phyloP scores from a whole-genome alignment of 2,113 vertebrate species.

The Aplodontia rufa region DNA sequence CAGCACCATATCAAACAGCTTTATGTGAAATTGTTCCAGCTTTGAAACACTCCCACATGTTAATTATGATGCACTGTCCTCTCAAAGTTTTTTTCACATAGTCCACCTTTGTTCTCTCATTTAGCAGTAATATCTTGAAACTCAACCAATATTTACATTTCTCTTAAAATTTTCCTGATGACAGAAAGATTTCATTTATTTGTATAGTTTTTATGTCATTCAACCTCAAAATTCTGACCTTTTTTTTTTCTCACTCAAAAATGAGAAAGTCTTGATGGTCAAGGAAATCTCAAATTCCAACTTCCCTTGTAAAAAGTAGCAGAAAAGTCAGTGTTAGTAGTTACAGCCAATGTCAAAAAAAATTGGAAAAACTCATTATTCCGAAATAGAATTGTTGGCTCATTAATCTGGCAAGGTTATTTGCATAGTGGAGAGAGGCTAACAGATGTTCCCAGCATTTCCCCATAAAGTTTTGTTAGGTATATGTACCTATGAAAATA shows the following conservation, averaged over 20 bases:
- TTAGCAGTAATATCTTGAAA: neutral
- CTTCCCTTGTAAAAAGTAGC: neutral
- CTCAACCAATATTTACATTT: neutral
- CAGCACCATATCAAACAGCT: neutral
- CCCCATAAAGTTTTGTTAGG: neutral
- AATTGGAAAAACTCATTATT: slow-evolving; percentile 28
- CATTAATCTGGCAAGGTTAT: slow-evolving; percentile 41
- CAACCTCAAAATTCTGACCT: neutral
- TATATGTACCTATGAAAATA: neutral
- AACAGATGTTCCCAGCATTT: neutral
- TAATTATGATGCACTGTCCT: neutral
- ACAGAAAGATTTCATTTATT: neutral
- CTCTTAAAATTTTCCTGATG: neutral
- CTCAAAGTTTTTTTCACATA: neutral
- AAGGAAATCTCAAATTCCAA: slow-evolving; percentile 20
- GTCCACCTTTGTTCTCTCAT: neutral
- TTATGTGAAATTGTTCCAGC: neutral
- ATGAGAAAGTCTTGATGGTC: neutral
- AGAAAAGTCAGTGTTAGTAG: neutral
- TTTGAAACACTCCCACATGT: neutral
- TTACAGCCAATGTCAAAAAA: slow-evolving; percentile 27
- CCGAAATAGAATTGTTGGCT: slow-evolving; percentile 56
- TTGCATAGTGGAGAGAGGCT: neutral
- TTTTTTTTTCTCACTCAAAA: neutral
- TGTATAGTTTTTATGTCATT: neutral